Base-by-base conservation (phyloP, 2,888 invertebrate species). In the Euplexia lucipara region DNA sequence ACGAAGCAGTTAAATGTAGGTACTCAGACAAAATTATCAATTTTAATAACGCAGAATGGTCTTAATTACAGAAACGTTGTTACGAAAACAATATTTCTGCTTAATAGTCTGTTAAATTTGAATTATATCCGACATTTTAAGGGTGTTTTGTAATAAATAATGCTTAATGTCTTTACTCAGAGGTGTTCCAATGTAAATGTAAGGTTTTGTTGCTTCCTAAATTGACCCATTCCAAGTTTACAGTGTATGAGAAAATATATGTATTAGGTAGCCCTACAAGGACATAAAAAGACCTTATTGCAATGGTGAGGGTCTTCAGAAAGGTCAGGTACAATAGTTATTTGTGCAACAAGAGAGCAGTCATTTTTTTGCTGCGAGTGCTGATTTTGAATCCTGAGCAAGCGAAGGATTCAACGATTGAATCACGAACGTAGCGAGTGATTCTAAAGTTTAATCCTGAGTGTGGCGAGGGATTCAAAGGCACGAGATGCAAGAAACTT, bases 31-130 rank as follows among this genome's bases (percentile, higher is more conserved):
- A 62, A 64, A 67, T 51, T 45, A 75, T 57, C 66, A 54, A 69
- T 68, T 65, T 47, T 45, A 70, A 79, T 70, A 42, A 58, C 16
- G 51, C 47, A 26, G 49, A 30, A 66, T 44, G 53, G 58, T 65
- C 80, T 82, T 83, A 82, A 86, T 82, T 83, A 82, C 70, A 76
- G 66, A 63, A 75, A 79, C 64, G 68, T 45, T 65, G 57, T 71
- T 72, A 70, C 57, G 70, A 72, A 79, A 85, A 84, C 82, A 84
- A 83, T 85, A 82, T 83, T 83, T 81, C 61, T 72, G 53, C 78
- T 75, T 84, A 87, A 89, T 86, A 86, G 85, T 85, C 80, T 78
- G 79, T 83, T 83, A 84, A 85, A 84, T 84, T 82, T 86, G 83
- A 84, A 83, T 86, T 84, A 85, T 86, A 79, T 69, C 70, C 79